phyloP scores from a whole-genome alignment of 1,140 invertebrate species.

The Drosophila kurseongensis region DNA sequence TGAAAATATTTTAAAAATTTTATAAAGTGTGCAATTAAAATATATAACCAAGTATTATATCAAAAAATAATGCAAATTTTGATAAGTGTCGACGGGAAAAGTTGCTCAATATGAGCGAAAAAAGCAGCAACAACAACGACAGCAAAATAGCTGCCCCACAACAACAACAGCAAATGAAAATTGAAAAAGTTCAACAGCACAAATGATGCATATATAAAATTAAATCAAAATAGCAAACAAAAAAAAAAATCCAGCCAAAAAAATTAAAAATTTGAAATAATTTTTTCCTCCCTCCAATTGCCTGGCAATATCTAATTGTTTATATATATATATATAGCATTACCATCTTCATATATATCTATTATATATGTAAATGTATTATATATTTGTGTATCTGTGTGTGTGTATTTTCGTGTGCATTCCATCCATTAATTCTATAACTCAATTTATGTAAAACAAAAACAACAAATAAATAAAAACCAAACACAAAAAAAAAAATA shows the following conservation, averaged over 20 bases:
- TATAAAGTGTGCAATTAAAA: slow-evolving; percentile 41
- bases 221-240: slow-evolving; percentile 33
- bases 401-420: slow-evolving; percentile 68
- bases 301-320: slow-evolving; percentile 59
- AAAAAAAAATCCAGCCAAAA: slow-evolving; percentile 41
- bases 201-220: slow-evolving; percentile 27
- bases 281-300: slow-evolving; percentile 61
- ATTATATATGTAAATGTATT: slow-evolving; percentile 46
- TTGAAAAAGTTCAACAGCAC: slow-evolving; percentile 31
- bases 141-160: slow-evolving; percentile 17
- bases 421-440: slow-evolving; percentile 72
- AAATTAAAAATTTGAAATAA: slow-evolving; percentile 17
- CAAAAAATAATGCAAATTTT: slow-evolving; percentile 29
- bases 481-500: slow-evolving; percentile 9
- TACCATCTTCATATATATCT: slow-evolving; percentile 44
- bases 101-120: slow-evolving; percentile 57
- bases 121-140: slow-evolving; percentile 24
- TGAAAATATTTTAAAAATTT: too few species aligned
- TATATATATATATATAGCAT: slow-evolving; percentile 47
- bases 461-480: slow-evolving; percentile 9
- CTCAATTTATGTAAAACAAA: slow-evolving; percentile 36
- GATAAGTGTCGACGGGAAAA: slow-evolving; percentile 38
- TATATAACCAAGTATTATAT: slow-evolving; percentile 16
- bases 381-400: slow-evolving; percentile 55
- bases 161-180: slow-evolving; percentile 10